Percentiles rank a stretch among this genome's conserved stretches.
Conservation (phyloP, 2,113 vertebrate species). For the Oncorhynchus kisutch region DNA sequence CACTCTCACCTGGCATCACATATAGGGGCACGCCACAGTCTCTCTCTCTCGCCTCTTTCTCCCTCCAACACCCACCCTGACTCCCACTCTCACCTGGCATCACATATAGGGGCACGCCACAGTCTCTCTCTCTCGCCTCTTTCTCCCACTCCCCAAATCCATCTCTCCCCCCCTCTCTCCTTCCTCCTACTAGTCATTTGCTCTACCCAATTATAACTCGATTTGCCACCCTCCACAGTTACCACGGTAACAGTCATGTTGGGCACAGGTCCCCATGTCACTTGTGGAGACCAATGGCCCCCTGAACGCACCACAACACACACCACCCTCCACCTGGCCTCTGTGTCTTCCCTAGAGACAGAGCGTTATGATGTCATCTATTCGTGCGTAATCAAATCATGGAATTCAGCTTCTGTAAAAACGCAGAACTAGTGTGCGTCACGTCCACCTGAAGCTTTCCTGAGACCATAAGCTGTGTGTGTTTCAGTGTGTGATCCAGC, state of each 20-base stretch:
- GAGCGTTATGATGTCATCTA: not conserved
- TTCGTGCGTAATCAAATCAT: not conserved
- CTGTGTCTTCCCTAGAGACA: too few relatives aligned
- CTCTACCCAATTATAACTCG: slow-evolving; percentile 72
- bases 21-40: slow-evolving; percentile 22
- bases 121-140: slow-evolving; percentile 50
- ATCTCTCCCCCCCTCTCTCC: slow-evolving; percentile 55
- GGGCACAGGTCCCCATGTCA: slow-evolving; percentile 54
- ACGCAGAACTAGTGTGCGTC: not conserved
- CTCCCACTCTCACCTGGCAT: slow-evolving; percentile 30
- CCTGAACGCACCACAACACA: not conserved
- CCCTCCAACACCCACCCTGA: slow-evolving; percentile 33
- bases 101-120: slow-evolving; percentile 18
- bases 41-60: too few relatives aligned
- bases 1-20: slow-evolving; percentile 29
- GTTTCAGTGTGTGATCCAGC: not conserved
- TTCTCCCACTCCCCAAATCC: slow-evolving; percentile 56
- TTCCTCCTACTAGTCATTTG: slow-evolving; percentile 65
- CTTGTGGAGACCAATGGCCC: slow-evolving; percentile 44
- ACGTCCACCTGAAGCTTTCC: not conserved
- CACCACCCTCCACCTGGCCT: not conserved
- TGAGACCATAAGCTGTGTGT: not conserved
- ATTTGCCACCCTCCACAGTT: slow-evolving; percentile 63
- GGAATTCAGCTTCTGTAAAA: not conserved
- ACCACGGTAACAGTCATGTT: slow-evolving; percentile 72